Conservation (phyloP, 2,888 invertebrate genomes). For the Agelastica alni region DNA sequence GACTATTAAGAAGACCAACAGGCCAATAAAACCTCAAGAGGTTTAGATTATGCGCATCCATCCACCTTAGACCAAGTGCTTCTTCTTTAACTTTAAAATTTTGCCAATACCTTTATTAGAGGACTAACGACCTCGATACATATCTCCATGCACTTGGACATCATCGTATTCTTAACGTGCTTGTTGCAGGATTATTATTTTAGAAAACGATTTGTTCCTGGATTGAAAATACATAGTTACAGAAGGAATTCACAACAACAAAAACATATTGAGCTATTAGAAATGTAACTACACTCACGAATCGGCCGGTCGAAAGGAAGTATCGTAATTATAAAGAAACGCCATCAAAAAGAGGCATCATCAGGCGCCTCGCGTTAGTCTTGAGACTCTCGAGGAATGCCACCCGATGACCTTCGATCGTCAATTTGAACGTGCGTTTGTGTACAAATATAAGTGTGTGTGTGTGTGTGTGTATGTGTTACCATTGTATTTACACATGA, state of each 20-base stretch:
- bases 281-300: slow-evolving; percentile 12
- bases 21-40: too few species aligned
- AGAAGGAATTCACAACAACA: not conserved
- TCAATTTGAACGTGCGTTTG: slow-evolving; percentile 35
- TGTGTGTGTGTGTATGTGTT: slow-evolving; percentile 15
- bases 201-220: too few species aligned
- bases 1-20: too few species aligned
- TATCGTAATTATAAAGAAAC: slow-evolving; percentile 27
- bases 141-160: too few species aligned
- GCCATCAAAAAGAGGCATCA: slow-evolving; percentile 34
- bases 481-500: slow-evolving; percentile 30
- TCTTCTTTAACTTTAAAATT: too few species aligned
- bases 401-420: slow-evolving; percentile 46
- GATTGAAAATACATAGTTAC: too few species aligned
- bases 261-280: slow-evolving; percentile 3
- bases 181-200: too few species aligned
- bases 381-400: slow-evolving; percentile 43
- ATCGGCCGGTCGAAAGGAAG: slow-evolving; percentile 3
- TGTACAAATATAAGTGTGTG: slow-evolving; percentile 30
- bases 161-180: too few species aligned
- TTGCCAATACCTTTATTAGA: too few species aligned
- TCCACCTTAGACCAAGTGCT: too few species aligned
- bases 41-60: too few species aligned
- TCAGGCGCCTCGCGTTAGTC: slow-evolving; percentile 41
- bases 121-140: too few species aligned